These are phyloP conservation scores for Lepus timidus DNA, from an alignment of 2,113 vertebrate genomes.

Conservation along the genomic window DNA sequence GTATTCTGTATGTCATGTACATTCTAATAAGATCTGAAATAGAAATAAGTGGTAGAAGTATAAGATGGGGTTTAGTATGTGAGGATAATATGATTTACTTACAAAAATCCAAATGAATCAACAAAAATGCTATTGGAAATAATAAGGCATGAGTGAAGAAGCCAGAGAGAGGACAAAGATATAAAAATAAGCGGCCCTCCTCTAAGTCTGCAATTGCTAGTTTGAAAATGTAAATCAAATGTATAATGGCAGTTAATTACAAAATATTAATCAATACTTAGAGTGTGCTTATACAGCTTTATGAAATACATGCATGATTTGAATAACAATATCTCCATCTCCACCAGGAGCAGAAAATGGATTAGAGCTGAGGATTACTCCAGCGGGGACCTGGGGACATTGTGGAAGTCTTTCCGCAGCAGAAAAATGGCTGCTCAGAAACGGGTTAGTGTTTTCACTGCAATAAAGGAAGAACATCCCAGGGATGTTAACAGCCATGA, in stretches of 20 bases:
- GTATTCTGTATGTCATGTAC: neutral
- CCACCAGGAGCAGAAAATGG: neutral
- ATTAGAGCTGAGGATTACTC: neutral
- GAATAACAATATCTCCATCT: neutral
- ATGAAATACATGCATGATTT: neutral
- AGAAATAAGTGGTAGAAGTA: neutral
- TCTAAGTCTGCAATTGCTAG: neutral
- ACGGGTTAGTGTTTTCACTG: neutral
- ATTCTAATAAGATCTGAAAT: neutral
- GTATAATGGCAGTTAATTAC: neutral
- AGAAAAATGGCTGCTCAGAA: neutral
- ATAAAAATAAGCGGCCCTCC: neutral
- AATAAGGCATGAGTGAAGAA: neutral
- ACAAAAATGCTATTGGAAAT: neutral
- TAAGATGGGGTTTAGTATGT: neutral
- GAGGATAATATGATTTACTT: neutral
- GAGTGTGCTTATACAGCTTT: neutral
- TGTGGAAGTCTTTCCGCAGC: neutral
- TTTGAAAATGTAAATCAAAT: conserved; percentile 24
- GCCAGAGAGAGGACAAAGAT: neutral
- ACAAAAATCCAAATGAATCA: conserved; percentile 36
- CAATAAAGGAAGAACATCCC: neutral
- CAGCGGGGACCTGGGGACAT: no score
- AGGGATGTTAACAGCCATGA: neutral
- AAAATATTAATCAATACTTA: neutral